phyloP scores from a whole-genome alignment of 2,888 invertebrate species.

The Platycnemis pennipes region DNA sequence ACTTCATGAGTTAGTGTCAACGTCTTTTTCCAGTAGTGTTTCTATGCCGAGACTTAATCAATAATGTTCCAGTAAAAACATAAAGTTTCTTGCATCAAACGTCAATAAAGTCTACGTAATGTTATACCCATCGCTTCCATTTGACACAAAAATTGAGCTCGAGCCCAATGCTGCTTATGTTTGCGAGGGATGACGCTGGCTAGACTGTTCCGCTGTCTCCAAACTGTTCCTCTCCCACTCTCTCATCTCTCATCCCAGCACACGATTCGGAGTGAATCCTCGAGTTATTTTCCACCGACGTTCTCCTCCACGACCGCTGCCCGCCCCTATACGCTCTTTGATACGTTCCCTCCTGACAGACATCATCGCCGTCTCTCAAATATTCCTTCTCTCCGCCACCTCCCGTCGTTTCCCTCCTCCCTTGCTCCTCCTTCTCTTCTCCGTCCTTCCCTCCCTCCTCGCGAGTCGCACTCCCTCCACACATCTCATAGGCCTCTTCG shows the following conservation, averaged over 20 bases:
- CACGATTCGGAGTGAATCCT: background rate
- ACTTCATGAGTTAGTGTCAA: no score
- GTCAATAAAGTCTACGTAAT: no score
- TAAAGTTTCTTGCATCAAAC: no score
- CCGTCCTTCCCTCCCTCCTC: background rate
- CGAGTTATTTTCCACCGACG: background rate
- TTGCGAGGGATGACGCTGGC: no score
- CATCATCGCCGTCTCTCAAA: conserved; percentile 7
- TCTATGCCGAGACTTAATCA: no score
- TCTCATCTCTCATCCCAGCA: background rate
- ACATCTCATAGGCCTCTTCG: background rate
- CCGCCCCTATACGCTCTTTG: background rate
- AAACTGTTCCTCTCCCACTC: background rate
- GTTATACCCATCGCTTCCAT: no score
- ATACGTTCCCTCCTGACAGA: background rate
- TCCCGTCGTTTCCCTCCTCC: conserved; percentile 5
- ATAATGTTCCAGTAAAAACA: no score
- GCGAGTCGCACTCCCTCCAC: background rate
- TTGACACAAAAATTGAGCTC: no score
- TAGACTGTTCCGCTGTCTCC: no score
- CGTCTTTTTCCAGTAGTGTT: no score
- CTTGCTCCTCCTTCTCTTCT: no score
- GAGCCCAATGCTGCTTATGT: no score
- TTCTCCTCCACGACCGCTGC: background rate
- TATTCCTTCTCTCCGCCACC: background rate